These are phyloP conservation scores for Capromys pilorides DNA, from an alignment of 2,797 vertebrate species.

Conservation along the genomic window DNA sequence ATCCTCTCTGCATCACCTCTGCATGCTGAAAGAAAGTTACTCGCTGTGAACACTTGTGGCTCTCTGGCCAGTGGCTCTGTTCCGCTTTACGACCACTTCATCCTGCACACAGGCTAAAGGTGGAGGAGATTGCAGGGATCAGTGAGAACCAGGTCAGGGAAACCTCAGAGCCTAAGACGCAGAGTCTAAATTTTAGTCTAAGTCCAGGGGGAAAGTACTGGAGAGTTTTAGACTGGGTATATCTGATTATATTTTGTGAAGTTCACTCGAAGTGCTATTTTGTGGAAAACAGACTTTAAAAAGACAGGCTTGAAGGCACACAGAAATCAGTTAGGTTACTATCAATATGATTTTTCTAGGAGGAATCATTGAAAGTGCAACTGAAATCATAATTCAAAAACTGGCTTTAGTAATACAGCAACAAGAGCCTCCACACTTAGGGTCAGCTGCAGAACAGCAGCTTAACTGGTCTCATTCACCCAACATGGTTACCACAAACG, in stretches of 20 bases:
- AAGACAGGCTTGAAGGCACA: neutral
- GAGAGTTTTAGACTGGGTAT: neutral
- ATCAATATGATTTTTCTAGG: neutral
- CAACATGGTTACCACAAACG: neutral
- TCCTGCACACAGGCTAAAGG: neutral
- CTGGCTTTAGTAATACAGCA: neutral
- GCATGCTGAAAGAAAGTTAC: neutral
- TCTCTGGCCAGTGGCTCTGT: neutral
- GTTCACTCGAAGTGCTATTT: neutral
- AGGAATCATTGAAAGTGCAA: neutral
- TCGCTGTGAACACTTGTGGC: neutral
- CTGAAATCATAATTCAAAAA: neutral
- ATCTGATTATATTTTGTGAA: constrained; percentile 49
- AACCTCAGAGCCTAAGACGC: neutral
- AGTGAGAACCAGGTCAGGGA: neutral
- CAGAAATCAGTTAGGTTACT: neutral
- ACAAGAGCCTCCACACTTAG: neutral
- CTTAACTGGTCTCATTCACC: constrained; percentile 5
- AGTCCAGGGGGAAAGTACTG: neutral
- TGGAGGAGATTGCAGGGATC: neutral
- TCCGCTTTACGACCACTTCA: neutral
- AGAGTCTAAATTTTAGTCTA: neutral
- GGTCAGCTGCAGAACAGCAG: neutral
- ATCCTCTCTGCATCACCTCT: too few relatives aligned
- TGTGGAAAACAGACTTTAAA: neutral